A percentile compares a stretch with the other conserved stretches of the same genome.
Conservation (phyloP, 2,113 vertebrate species). For the Lanius ludovicianus region DNA sequence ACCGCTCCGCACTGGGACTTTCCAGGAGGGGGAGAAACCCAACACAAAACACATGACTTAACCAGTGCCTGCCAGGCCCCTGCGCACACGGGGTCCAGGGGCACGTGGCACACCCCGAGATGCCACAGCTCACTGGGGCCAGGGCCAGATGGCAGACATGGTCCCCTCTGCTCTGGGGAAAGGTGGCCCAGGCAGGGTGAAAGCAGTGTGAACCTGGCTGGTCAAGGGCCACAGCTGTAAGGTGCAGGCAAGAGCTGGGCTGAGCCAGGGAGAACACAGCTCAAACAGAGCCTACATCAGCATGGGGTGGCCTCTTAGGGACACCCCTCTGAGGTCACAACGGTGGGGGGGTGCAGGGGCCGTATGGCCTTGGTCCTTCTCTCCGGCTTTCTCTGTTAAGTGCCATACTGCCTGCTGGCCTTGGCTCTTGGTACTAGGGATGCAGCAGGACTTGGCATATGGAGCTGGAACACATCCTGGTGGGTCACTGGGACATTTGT, state of each 20-base stretch:
- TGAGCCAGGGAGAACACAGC: not conserved
- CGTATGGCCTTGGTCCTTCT: not conserved
- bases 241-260: fast-evolving
- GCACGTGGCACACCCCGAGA: fast-evolving
- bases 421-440: not conserved
- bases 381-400: not conserved
- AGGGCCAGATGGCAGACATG: fast-evolving
- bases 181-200: not conserved
- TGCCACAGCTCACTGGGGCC: not conserved
- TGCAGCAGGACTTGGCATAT: not conserved
- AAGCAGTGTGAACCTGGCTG: fast-evolving
- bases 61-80: slow-evolving; percentile 6
- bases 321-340: not conserved
- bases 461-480: not conserved
- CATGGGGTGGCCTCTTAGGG: not conserved
- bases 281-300: fast-evolving
- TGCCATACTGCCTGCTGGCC: not conserved
- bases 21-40: slow-evolving; percentile 67
- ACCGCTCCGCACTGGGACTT: slow-evolving; percentile 63
- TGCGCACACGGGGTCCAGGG: not conserved
- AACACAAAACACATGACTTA: slow-evolving; percentile 64
- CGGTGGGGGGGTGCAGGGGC: fast-evolving
- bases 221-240: not conserved
- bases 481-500: not conserved
- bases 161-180: not conserved